Conservation (phyloP, 2,113 vertebrate genomes). For the Brachionichthys hirsutus region DNA sequence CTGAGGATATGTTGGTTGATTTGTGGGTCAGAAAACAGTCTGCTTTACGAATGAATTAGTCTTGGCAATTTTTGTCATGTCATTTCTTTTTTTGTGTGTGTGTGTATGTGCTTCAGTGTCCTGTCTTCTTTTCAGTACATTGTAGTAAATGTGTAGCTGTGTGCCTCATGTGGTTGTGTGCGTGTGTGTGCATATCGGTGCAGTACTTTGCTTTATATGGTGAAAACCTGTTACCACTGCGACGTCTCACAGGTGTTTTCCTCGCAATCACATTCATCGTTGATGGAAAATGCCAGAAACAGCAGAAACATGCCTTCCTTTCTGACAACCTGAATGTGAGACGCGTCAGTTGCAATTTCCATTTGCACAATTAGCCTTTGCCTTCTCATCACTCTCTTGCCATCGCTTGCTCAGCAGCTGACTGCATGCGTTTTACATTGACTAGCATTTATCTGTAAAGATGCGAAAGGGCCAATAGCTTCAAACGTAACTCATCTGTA, state of each 20-base stretch:
- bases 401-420: constrained; percentile 16
- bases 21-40: constrained; percentile 40
- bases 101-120: constrained; percentile 10
- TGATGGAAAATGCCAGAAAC: constrained; percentile 5
- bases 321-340: constrained; percentile 20
- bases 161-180: background rate
- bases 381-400: constrained; percentile 17
- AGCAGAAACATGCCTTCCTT: background rate
- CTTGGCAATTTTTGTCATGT: constrained; percentile 16
- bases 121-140: background rate
- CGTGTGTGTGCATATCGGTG: background rate
- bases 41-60: constrained; percentile 41
- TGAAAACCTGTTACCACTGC: constrained; percentile 17
- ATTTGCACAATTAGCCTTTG: background rate
- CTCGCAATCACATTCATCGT: constrained; percentile 8
- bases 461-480: constrained; percentile 10
- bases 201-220: too few relatives aligned
- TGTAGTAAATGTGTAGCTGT: background rate
- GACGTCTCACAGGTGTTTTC: constrained; percentile 19
- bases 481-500: constrained; percentile 47
- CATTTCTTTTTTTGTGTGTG: constrained; percentile 13
- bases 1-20: constrained; percentile 38
- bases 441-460: constrained; percentile 37
- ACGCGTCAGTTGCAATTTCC: constrained; percentile 22
- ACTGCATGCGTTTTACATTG: constrained; percentile 29